Base-by-base conservation (phyloP, 2,113 vertebrate species). In the Strigops habroptila region DNA sequence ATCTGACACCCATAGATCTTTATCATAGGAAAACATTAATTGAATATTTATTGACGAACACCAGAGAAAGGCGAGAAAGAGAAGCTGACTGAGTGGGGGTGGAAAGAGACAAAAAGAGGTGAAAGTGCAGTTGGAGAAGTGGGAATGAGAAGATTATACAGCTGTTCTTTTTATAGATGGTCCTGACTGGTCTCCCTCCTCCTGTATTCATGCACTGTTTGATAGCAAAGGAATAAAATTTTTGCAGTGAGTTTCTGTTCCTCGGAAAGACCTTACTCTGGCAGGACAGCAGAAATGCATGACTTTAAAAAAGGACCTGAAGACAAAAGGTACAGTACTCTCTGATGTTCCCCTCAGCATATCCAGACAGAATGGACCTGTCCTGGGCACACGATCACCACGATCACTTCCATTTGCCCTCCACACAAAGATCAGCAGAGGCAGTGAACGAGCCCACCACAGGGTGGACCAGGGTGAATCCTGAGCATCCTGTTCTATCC, bases 31-130 rank as follows among this genome's bases (percentile, higher is more conserved):
- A 96, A 95, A 82, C 94, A 83, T 86, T 95, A 94, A 97, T 59
- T 92, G 90, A 96, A 88, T 96, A 95, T 91, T 95, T 97, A 97
- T 88, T 95, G 95, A 95, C 1, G 52, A 95, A 76, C 69, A 91
- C 81, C 23, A 60, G 69, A 81, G 87, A 89, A 68, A 91, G 53
- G 63, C 0, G 1, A 93, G 89, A 88, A 93, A 69, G 37, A 77
- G 17, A 78, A 10, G 35, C 41, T 92, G 69, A 18, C 39, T 73
- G 68, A 53, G 59, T 19, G 25, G 35, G 41, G 25, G 75, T 37
- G 19, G 62, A 68, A 83, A 68, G 46, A 43, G 53, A 81, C 27
- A 85, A 41, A 76, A 82, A 65, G 22, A 70, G 12, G 63, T 35
- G 33, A 68, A 93, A 82, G 8, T 77, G 33, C 4, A 4, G 22